Evolutionary conservation across 1,140 invertebrate genomes (phyloP).

Genomic region (Archegozetes longisetosus): DNA sequence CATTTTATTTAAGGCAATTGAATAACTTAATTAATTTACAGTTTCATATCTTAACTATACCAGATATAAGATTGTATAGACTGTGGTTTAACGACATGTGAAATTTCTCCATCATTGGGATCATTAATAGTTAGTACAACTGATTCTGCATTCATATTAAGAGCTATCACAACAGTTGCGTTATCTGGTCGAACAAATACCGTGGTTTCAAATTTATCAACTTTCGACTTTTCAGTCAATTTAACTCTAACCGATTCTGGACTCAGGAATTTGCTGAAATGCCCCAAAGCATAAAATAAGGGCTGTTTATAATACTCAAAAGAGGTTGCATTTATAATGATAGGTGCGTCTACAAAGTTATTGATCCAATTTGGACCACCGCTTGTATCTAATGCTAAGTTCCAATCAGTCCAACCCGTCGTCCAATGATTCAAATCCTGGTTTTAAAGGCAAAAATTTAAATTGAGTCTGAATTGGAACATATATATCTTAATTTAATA

Average conservation of each 20-base stretch:
- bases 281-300: too few species aligned
- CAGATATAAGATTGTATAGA: slow-evolving; percentile 29
- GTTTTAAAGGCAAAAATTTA: background rate
- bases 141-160: slow-evolving; percentile 32
- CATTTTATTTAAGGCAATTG: too few species aligned
- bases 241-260: background rate
- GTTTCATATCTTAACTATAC: slow-evolving; percentile 10
- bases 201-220: background rate
- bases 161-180: background rate
- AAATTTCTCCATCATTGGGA: slow-evolving; percentile 23
- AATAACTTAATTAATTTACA: too few species aligned
- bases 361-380: too few species aligned
- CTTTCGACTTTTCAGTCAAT: background rate
- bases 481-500: background rate
- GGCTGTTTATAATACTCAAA: slow-evolving; percentile 38
- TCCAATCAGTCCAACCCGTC: slow-evolving; percentile 72
- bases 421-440: slow-evolving; percentile 20
- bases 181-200: background rate
- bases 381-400: slow-evolving; percentile 53
- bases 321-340: slow-evolving; percentile 47
- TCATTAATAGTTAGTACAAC: slow-evolving; percentile 24
- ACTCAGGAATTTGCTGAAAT: slow-evolving; percentile 12
- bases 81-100: slow-evolving; percentile 20
- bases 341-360: slow-evolving; percentile 57
- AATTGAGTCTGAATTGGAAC: background rate